Evolutionary conservation across 53 echinoderm and acorn worm genomes (phyloP).

Genomic region (Apostichopus leukothele): DNA sequence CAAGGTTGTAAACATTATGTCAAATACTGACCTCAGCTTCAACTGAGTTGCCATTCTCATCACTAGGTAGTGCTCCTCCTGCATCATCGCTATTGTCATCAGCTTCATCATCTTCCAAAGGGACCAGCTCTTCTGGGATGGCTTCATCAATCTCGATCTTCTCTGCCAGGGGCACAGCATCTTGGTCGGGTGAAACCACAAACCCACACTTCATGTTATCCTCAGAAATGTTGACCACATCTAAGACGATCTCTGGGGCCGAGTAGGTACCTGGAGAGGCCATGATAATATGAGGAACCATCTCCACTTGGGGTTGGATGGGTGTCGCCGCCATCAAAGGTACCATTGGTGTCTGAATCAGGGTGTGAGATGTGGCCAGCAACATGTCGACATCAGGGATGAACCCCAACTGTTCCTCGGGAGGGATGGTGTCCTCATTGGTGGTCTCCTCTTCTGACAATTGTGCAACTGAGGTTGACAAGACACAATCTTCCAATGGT

Average conservation of each 20-base stretch:
- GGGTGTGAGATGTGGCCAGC: constrained; percentile 65
- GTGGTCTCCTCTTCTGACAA: background rate
- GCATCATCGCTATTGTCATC: background rate
- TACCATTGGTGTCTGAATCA: constrained; percentile 75
- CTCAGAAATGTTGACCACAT: constrained; percentile 37
- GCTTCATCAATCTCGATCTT: background rate
- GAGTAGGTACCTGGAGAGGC: constrained; percentile 38
- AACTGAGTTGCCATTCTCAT: background rate
- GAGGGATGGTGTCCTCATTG: constrained; percentile 2
- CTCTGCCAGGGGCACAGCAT: background rate
- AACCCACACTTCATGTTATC: constrained; percentile 6
- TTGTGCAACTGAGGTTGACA: constrained; percentile 49
- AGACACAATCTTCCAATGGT: constrained; percentile 62
- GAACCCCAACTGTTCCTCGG: constrained; percentile 10
- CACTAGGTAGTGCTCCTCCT: background rate
- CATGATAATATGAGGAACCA: constrained; percentile 21
- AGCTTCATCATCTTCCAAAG: constrained; percentile 7
- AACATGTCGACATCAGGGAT: constrained; percentile 65
- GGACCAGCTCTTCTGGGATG: background rate
- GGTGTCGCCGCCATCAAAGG: constrained; percentile 59
- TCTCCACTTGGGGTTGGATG: constrained; percentile 23
- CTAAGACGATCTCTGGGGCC: constrained; percentile 48
- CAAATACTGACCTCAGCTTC: constrained; percentile 12
- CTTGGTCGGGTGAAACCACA: constrained; percentile 36
- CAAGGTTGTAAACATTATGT: no score